phyloP scores from a whole-genome alignment of 2,888 invertebrate species.

The Chalcosyrphus nemorum region DNA sequence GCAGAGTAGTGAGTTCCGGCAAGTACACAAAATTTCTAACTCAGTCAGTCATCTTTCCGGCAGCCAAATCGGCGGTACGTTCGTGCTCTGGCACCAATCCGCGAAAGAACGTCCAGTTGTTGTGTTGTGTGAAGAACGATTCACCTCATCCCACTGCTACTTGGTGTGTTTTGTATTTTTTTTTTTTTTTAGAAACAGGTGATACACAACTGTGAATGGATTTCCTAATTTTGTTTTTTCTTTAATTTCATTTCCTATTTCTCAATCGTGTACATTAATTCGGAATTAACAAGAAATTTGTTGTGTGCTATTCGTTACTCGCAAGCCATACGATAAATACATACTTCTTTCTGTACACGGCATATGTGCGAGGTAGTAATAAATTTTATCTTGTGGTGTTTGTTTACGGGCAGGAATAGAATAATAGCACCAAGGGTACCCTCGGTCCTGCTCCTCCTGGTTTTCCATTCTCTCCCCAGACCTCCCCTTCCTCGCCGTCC shows the following conservation, averaged over 20 bases:
- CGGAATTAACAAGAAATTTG: slow-evolving; percentile 44
- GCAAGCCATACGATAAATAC: background rate
- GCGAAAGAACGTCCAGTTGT: slow-evolving; percentile 37
- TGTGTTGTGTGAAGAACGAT: slow-evolving; percentile 35
- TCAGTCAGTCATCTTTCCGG: slow-evolving; percentile 67
- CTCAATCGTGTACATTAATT: slow-evolving; percentile 7
- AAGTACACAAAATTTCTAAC: slow-evolving; percentile 59
- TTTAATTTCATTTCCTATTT: slow-evolving; percentile 9
- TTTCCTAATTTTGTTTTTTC: slow-evolving; percentile 11
- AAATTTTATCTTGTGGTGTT: slow-evolving; percentile 64
- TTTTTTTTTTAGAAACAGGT: slow-evolving; percentile 31
- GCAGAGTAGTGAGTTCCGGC: slow-evolving; percentile 65
- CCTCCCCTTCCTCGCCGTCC: no score
- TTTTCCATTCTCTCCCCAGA: background rate
- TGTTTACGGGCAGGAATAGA: slow-evolving; percentile 59
- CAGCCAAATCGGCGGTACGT: slow-evolving; percentile 67
- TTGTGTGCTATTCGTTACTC: slow-evolving; percentile 41
- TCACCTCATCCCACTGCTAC: background rate
- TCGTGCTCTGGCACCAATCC: slow-evolving; percentile 38
- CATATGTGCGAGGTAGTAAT: slow-evolving; percentile 43
- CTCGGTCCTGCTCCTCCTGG: slow-evolving; percentile 19
- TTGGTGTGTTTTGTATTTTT: slow-evolving; percentile 20
- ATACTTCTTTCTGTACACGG: background rate
- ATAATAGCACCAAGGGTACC: slow-evolving; percentile 36
- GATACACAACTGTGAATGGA: slow-evolving; percentile 23